Evolutionary conservation across 1,140 invertebrate genomes (phyloP).

Genomic region (Sarcophaga peregrina): DNA sequence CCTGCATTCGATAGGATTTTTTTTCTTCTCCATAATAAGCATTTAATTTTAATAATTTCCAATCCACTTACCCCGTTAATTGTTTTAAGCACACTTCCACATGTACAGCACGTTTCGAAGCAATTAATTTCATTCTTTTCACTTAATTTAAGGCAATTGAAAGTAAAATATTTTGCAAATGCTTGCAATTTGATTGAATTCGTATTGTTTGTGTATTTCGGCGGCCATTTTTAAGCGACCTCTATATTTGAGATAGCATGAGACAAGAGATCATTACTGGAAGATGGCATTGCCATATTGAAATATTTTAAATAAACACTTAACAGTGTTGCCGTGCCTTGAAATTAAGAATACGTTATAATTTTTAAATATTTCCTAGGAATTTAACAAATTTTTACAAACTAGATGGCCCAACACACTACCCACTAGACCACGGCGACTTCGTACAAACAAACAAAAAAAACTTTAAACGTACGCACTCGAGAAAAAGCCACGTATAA

Average conservation of each 20-base stretch:
- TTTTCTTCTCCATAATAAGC: background rate
- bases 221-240: background rate
- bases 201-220: background rate
- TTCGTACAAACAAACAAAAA: background rate
- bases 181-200: background rate
- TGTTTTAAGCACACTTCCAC: constrained; percentile 56
- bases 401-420: background rate
- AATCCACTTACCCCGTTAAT: constrained; percentile 49
- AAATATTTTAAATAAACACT: background rate
- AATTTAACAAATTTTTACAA: background rate
- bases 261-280: background rate
- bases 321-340: background rate
- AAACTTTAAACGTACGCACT: background rate
- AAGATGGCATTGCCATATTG: background rate
- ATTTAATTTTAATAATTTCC: background rate
- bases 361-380: background rate
- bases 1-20: background rate
- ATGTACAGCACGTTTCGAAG: constrained; percentile 50
- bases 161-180: constrained; percentile 8
- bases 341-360: background rate
- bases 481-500: no score
- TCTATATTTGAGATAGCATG: background rate
- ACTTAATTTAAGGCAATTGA: background rate
- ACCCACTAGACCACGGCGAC: background rate
- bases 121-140: constrained; percentile 54